Evolutionary conservation across 2,797 vertebrate species (phyloP), one percentile per base, ranked within the genome.

Genomic region (Arvicola amphibius): DNA sequence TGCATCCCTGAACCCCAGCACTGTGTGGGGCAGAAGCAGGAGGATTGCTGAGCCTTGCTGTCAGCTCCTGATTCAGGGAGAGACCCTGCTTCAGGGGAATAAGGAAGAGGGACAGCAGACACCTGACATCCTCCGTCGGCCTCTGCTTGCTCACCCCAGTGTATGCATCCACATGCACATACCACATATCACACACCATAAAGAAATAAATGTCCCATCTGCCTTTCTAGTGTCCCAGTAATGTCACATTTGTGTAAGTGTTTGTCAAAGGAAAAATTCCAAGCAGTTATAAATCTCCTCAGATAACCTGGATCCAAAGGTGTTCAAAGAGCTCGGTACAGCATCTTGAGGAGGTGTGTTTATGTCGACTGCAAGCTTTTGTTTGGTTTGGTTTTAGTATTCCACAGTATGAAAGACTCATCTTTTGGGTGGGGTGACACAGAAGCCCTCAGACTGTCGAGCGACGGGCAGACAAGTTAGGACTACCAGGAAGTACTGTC

Each of bases 241-340:
- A 69, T n/a, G n/a, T 32, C 91, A 69, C 17, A 80, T 89, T n/a
- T 65, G 7, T 56, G 12, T n/a, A n/a, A n/a, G n/a, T 74, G 83
- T 88, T 89, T 67, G 79, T 37, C 69, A 83, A 91, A 46, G 34
- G 59, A 23, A 81, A 92, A 86, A n/a, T n/a, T 78, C 88, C 85
- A 46, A 67, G 40, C 40, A 53, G 25, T 81, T 94, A 14, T 17
- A 78, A 95, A 77, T 12, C 86, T 79, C 19, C 48, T 84, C 76
- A 63, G 12, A 88, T 46, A 89, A 67, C 67, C 67, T 71, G 40
- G 48, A 32, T 37, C 85, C 86, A 65, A 97, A 97, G 86, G 83
- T 10, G 78, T 94, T 88, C n/a, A 87, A 51, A 88, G 65, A 13
- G 67, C 17, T 37, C 65, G 56, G 56, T 56, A 79, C 53, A 85